Evolutionary conservation across 1,140 invertebrate genomes (phyloP).

Genomic region (Dendroctonus valens): DNA sequence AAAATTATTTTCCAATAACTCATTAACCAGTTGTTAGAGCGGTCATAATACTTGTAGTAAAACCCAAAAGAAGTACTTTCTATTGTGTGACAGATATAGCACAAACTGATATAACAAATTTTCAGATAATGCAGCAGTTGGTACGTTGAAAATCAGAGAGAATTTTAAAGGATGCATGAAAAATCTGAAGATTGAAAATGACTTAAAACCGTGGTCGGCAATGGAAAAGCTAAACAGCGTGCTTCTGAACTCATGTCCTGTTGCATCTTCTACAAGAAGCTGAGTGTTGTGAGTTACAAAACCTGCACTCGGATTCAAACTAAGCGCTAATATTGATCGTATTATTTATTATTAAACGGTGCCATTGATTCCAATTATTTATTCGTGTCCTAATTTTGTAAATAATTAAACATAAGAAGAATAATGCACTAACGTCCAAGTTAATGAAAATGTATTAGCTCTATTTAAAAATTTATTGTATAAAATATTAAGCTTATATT

Average conservation of each 20-base stretch:
- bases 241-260: conserved; percentile 79
- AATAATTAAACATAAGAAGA: not conserved
- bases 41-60: conserved; percentile 2
- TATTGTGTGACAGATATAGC: not conserved
- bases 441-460: no score
- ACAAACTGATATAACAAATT: conserved; percentile 32
- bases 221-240: conserved; percentile 82
- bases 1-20: no score
- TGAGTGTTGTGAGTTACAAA: no score
- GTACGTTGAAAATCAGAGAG: conserved; percentile 65
- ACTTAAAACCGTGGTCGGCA: conserved; percentile 75
- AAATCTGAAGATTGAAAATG: conserved; percentile 71
- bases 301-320: no score
- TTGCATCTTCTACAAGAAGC: conserved; percentile 1
- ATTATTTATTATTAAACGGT: not conserved
- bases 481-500: not conserved
- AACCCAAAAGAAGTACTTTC: conserved; percentile 1
- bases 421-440: not conserved
- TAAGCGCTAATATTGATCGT: no score
- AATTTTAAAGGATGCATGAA: conserved; percentile 91
- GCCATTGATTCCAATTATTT: not conserved
- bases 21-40: no score
- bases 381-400: not conserved
- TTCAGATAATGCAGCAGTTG: conserved; percentile 65
- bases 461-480: no score